Conservation (phyloP, 2,797 vertebrate species). For the Anolis apletophallus region DNA sequence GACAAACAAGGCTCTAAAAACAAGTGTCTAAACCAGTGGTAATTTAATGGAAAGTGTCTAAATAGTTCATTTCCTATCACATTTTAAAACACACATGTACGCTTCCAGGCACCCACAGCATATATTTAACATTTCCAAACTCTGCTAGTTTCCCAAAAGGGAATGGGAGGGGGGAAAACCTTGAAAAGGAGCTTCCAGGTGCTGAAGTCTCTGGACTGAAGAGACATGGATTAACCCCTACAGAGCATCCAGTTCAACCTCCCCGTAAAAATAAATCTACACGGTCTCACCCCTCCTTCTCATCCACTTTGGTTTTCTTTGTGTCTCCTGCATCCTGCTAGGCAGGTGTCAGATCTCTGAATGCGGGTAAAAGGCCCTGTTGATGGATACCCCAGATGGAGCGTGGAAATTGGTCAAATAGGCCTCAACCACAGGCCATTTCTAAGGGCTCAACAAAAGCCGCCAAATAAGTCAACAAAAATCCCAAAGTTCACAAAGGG, state of each 20-base stretch:
- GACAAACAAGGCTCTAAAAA: conserved; percentile 40
- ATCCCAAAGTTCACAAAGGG: conserved; percentile 94
- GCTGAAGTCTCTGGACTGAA: conserved; percentile 85
- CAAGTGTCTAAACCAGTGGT: background rate
- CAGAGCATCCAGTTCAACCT: conserved; percentile 81
- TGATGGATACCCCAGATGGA: conserved; percentile 99
- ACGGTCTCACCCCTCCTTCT: conserved; percentile 73
- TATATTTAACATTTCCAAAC: background rate
- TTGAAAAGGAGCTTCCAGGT: conserved; percentile 84
- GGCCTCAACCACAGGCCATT: conserved; percentile 91
- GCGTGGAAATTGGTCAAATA: conserved; percentile 98
- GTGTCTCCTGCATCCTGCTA: conserved; percentile 89
- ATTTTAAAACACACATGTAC: background rate
- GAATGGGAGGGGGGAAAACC: conserved; percentile 54
- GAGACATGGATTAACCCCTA: conserved; percentile 89
- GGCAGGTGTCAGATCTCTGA: conserved; percentile 96
- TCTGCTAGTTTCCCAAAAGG: conserved; percentile 49
- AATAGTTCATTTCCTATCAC: background rate
- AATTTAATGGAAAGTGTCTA: background rate
- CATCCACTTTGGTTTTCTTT: conserved; percentile 82
- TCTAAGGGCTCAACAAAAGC: conserved; percentile 92
- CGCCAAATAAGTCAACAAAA: conserved; percentile 90
- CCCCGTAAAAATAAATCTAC: conserved; percentile 64
- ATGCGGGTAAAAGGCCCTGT: conserved; percentile 89
- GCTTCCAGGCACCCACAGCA: no score